A percentile compares a stretch with the other conserved stretches of the same genome.
Evolutionary conservation across 2,888 invertebrate species (phyloP).

Genomic region (Metalampra italica): DNA sequence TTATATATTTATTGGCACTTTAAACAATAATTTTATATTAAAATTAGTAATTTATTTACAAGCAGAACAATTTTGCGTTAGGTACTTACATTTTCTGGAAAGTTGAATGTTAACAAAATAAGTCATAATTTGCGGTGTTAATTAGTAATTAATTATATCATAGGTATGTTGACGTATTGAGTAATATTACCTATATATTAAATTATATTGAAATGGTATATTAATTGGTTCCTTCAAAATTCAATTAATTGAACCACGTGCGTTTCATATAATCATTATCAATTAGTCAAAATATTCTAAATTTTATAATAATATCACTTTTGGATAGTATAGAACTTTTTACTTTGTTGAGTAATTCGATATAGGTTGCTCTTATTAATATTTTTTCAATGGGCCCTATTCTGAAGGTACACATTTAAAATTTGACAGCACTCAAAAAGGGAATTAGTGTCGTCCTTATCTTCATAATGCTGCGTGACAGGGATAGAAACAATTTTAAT

Average conservation of each 20-base stretch:
- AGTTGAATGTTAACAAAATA: background rate
- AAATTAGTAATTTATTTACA: slow-evolving; percentile 9
- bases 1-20: slow-evolving; percentile 12
- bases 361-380: background rate
- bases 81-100: background rate
- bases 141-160: background rate
- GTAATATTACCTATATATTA: slow-evolving; percentile 5
- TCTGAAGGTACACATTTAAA: no score
- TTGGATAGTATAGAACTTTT: slow-evolving; percentile 17
- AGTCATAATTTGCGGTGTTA: background rate
- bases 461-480: no score
- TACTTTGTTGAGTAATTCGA: background rate
- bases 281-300: slow-evolving; percentile 30
- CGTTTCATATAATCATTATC: no score
- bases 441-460: no score
- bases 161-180: background rate
- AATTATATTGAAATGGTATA: slow-evolving; percentile 26
- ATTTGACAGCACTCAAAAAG: no score
- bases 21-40: slow-evolving; percentile 7
- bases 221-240: slow-evolving; percentile 49
- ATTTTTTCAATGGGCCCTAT: no score
- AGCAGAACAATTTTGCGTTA: background rate
- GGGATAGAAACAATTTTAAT: no score
- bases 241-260: slow-evolving; percentile 39
- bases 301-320: slow-evolving; percentile 63